Evolutionary conservation across 2,797 vertebrate species (phyloP).

Genomic region (Poecilia gillii): DNA sequence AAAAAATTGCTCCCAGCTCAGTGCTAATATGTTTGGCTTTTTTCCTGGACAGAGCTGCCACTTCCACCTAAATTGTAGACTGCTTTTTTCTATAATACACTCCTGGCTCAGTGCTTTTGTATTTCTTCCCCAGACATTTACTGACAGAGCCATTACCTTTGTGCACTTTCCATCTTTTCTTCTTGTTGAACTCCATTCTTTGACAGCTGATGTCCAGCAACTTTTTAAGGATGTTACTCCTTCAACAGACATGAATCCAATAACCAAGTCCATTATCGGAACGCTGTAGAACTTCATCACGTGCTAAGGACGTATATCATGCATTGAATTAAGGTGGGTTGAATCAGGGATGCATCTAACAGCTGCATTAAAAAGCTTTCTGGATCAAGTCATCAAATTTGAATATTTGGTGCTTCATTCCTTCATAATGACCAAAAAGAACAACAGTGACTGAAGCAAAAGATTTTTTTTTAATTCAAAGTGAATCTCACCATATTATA

Average conservation of each 20-base stretch:
- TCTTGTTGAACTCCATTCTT: background rate
- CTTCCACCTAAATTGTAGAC: background rate
- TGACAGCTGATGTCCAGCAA: background rate
- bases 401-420: background rate
- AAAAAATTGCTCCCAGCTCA: background rate
- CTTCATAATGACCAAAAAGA: background rate
- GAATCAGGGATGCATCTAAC: background rate
- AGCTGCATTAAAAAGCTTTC: background rate
- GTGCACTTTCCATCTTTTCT: background rate
- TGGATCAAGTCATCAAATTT: background rate
- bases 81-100: background rate
- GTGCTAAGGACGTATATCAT: background rate
- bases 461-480: conserved; percentile 99
- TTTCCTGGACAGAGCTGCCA: background rate
- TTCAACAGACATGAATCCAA: background rate
- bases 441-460: conserved; percentile 83
- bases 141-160: background rate
- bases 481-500: conserved; percentile 99
- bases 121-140: background rate
- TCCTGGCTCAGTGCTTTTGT: background rate
- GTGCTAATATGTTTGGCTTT: background rate
- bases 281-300: background rate
- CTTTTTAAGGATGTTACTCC: background rate
- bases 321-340: background rate
- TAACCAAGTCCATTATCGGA: background rate